Percentiles rank a stretch among this genome's conserved stretches.
phyloP scores from a whole-genome alignment of 1,140 invertebrate genomes.

The Harpegnathos saltator region DNA sequence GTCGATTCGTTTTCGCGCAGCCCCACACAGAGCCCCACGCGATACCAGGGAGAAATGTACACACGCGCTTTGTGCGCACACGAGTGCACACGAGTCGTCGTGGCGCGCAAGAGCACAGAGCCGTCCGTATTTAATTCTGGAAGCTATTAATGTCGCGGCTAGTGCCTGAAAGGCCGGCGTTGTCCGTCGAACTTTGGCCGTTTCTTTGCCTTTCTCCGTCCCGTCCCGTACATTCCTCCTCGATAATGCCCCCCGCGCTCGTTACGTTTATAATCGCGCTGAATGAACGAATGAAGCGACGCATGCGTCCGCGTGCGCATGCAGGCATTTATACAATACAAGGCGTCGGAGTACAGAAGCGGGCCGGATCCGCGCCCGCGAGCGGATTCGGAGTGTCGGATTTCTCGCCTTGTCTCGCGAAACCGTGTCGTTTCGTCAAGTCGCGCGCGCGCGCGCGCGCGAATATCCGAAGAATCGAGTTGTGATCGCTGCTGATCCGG shows the following conservation, averaged over 20 bases:
- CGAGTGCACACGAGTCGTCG: slow-evolving; percentile 54
- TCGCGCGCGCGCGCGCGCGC: too few relatives aligned
- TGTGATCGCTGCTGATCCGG: too few relatives aligned
- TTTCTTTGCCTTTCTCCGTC: slow-evolving; percentile 63
- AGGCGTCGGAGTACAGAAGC: slow-evolving; percentile 5
- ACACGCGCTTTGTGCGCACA: background rate
- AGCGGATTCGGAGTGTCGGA: background rate
- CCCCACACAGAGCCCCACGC: too few relatives aligned
- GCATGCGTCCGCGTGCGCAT: slow-evolving; percentile 8
- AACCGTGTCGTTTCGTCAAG: too few relatives aligned
- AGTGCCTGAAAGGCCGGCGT: slow-evolving; percentile 76
- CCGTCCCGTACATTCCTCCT: slow-evolving; percentile 66
- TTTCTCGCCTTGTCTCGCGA: too few relatives aligned
- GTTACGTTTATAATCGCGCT: slow-evolving; percentile 70
- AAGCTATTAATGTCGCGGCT: slow-evolving; percentile 78
- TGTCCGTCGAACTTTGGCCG: slow-evolving; percentile 71
- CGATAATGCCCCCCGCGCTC: slow-evolving; percentile 57
- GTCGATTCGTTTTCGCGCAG: slow-evolving; percentile 63
- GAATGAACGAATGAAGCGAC: slow-evolving; percentile 57
- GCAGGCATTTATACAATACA: background rate
- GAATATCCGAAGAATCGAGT: too few relatives aligned
- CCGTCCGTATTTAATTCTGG: slow-evolving; percentile 74
- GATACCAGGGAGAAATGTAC: too few relatives aligned
- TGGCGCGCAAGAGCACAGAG: slow-evolving; percentile 46
- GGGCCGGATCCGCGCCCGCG: background rate